phyloP scores from a whole-genome alignment of 2,797 vertebrate genomes.

The Morus bassanus region DNA sequence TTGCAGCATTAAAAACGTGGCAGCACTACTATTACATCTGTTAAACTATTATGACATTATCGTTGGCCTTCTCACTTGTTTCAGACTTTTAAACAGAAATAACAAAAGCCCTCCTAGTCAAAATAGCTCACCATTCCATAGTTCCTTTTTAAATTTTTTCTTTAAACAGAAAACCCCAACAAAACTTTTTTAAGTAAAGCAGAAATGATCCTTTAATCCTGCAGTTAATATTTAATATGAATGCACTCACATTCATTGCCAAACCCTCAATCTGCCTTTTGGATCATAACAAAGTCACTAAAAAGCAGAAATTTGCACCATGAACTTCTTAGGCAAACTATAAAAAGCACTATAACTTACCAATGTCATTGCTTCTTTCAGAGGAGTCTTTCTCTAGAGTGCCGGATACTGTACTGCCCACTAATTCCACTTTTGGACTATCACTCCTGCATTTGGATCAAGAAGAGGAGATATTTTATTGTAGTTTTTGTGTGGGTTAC shows the following conservation, averaged over 20 bases:
- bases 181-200: not conserved
- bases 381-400: constrained; percentile 85
- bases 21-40: not conserved
- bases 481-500: constrained; percentile 20
- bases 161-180: not conserved
- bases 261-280: not conserved
- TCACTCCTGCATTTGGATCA: constrained; percentile 83
- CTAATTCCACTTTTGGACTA: constrained; percentile 88
- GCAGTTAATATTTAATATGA: not conserved
- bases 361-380: constrained; percentile 90
- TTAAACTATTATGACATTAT: not conserved
- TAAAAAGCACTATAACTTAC: constrained; percentile 78
- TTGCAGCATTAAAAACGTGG: not conserved
- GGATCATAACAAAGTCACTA: not conserved
- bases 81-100: not conserved
- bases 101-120: not conserved
- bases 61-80: not conserved
- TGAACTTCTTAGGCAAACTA: constrained; percentile 13
- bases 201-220: not conserved
- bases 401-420: constrained; percentile 76
- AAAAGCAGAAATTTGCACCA: not conserved
- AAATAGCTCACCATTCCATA: not conserved
- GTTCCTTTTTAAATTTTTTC: not conserved
- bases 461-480: constrained; percentile 69
- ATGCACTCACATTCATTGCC: not conserved